Percentiles rank a stretch among this genome's conserved stretches.
phyloP scores from a whole-genome alignment of 2,888 invertebrate species.

The Scaeva pyrastri region DNA sequence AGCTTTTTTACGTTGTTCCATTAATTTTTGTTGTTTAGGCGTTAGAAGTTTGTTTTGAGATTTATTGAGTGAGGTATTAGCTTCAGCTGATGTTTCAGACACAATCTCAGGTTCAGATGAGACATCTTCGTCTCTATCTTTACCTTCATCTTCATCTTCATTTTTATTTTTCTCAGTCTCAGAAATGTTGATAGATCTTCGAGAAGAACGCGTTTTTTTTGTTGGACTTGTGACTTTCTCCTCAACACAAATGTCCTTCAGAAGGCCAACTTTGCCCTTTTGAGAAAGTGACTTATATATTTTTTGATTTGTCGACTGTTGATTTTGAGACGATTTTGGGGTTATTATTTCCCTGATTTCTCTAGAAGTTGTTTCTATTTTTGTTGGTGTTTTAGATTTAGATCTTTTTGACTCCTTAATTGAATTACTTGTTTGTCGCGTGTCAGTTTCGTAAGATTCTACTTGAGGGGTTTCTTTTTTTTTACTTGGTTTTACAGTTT shows the following conservation, averaged over 20 bases:
- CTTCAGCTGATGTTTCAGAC: constrained; percentile 5
- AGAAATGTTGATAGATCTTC: constrained; percentile 25
- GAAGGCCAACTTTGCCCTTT: neutral
- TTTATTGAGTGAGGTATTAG: constrained; percentile 45
- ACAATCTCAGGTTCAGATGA: constrained; percentile 29
- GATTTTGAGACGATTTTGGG: neutral
- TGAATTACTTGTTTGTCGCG: neutral
- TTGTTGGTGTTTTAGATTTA: neutral
- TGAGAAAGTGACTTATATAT: neutral
- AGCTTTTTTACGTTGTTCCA: constrained; percentile 80
- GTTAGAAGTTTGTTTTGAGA: constrained; percentile 77
- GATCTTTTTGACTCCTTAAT: neutral
- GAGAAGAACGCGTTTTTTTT: neutral
- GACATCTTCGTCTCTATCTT: too few relatives aligned
- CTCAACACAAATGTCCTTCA: neutral
- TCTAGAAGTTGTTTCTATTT: neutral
- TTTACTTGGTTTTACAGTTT: constrained; percentile 5
- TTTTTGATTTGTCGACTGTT: neutral
- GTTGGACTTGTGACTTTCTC: neutral
- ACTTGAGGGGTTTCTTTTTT: neutral
- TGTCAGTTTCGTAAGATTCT: neutral
- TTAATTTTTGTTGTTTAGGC: constrained; percentile 79
- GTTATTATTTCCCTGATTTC: neutral
- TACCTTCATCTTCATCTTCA: constrained; percentile 31
- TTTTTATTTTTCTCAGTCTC: constrained; percentile 25